Evolutionary conservation across 2,888 invertebrate genomes (phyloP).

Genomic region (Ennomos fuscantarius): DNA sequence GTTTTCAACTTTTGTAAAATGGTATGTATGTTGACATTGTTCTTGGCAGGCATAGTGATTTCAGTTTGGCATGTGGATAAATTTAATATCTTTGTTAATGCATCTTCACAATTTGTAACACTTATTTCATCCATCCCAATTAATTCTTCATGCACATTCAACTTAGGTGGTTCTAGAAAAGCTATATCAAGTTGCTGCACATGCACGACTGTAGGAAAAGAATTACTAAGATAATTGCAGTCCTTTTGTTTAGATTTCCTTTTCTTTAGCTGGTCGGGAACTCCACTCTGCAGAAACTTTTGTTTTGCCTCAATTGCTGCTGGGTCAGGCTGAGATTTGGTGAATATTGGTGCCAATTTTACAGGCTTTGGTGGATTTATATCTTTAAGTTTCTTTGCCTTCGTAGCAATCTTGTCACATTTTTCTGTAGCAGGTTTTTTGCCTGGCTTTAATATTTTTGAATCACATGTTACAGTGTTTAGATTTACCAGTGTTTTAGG

Average conservation of each 20-base stretch:
- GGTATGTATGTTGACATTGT: slow-evolving; percentile 44
- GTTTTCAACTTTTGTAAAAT: slow-evolving; percentile 83
- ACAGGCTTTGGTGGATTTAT: slow-evolving; percentile 37
- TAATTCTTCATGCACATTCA: slow-evolving; percentile 21
- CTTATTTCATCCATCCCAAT: slow-evolving; percentile 7
- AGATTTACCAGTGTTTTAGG: slow-evolving; percentile 22
- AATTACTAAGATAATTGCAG: slow-evolving; percentile 63
- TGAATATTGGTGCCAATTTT: slow-evolving; percentile 90
- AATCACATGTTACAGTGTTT: slow-evolving; percentile 26
- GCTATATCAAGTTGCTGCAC: slow-evolving; percentile 77
- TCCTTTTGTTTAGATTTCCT: slow-evolving; percentile 78
- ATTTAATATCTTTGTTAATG: slow-evolving; percentile 50
- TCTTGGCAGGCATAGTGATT: slow-evolving; percentile 24
- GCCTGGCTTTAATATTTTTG: slow-evolving; percentile 7
- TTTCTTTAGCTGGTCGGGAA: slow-evolving; percentile 87
- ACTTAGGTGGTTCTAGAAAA: slow-evolving; percentile 1
- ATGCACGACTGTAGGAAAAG: slow-evolving; percentile 88
- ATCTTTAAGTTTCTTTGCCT: slow-evolving; percentile 28
- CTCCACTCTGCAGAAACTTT: slow-evolving; percentile 89
- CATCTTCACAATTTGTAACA: slow-evolving; percentile 25
- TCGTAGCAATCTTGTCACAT: slow-evolving; percentile 15
- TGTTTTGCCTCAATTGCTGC: slow-evolving; percentile 86
- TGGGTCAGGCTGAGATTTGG: slow-evolving; percentile 85
- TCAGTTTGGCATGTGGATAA: slow-evolving; percentile 27
- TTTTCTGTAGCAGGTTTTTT: slow-evolving; percentile 7